Percentiles rank a stretch among this genome's conserved stretches.
Conservation (phyloP, 2,797 vertebrate genomes). For the Anguilla anguilla region DNA sequence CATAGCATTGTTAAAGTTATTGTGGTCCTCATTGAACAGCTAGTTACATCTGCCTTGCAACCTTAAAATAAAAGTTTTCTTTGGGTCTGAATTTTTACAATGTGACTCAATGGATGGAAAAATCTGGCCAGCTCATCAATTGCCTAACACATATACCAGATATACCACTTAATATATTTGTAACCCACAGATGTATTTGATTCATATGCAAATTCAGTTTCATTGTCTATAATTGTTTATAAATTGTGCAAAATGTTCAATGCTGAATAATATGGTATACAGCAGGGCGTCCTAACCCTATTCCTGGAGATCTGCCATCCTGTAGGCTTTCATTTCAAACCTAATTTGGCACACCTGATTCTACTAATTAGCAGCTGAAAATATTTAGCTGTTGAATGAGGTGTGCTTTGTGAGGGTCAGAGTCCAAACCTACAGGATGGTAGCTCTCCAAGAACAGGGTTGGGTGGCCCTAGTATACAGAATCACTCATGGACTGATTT, state of each 20-base stretch:
- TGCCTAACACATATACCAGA: background rate
- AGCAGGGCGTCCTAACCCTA: background rate
- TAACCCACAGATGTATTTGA: background rate
- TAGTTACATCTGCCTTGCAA: slow-evolving; percentile 13
- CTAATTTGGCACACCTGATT: background rate
- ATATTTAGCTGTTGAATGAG: background rate
- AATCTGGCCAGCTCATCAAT: background rate
- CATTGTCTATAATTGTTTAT: background rate
- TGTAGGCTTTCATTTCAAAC: background rate
- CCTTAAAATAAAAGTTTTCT: slow-evolving; percentile 2
- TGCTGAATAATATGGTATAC: background rate
- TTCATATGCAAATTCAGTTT: background rate
- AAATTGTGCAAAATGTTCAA: background rate
- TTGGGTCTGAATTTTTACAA: slow-evolving; percentile 12
- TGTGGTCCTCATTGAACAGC: background rate
- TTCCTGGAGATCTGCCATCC: background rate
- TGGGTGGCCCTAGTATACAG: background rate
- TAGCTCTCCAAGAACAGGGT: too few relatives aligned
- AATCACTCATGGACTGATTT: background rate
- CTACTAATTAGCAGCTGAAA: too few relatives aligned
- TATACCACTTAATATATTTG: slow-evolving; percentile 1
- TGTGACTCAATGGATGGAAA: background rate
- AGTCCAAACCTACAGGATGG: background rate
- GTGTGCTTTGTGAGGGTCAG: background rate
- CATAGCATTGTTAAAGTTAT: background rate